phyloP scores from a whole-genome alignment of 2,113 vertebrate species.

The Albula goreensis region DNA sequence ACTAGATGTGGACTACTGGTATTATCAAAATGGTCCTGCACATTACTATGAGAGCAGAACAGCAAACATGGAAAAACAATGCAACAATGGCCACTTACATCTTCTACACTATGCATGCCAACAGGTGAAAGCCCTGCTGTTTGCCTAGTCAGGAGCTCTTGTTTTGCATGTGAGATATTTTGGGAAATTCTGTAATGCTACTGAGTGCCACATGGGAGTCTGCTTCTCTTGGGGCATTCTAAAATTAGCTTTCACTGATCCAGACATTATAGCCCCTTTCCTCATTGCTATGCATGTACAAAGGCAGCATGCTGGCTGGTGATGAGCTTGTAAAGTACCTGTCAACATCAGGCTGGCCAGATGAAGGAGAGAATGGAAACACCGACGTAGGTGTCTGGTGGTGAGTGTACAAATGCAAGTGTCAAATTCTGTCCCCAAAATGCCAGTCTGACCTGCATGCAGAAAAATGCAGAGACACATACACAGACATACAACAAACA shows the following conservation, averaged over 20 bases:
- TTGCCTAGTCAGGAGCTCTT: neutral
- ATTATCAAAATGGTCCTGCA: neutral
- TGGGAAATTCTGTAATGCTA: too few relatives aligned
- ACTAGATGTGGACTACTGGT: neutral
- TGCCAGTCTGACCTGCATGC: neutral
- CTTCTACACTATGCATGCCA: neutral
- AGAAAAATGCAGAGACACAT: neutral
- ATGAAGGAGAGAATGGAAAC: neutral
- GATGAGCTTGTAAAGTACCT: neutral
- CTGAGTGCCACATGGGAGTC: neutral
- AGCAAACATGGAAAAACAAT: neutral
- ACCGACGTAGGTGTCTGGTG: neutral
- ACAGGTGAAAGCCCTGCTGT: neutral
- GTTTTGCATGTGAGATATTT: too few relatives aligned
- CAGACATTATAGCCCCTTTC: neutral
- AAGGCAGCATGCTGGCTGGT: neutral
- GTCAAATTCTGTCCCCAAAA: neutral
- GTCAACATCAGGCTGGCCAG: neutral
- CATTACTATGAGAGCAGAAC: neutral
- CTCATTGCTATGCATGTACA: neutral
- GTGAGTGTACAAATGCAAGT: neutral
- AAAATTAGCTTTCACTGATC: neutral
- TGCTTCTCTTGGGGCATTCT: neutral
- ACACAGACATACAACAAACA: neutral
- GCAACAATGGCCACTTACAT: neutral